These are phyloP conservation scores for Ectropis crepuscularia DNA, from an alignment of 2,888 invertebrate genomes.

Conservation along the genomic window DNA sequence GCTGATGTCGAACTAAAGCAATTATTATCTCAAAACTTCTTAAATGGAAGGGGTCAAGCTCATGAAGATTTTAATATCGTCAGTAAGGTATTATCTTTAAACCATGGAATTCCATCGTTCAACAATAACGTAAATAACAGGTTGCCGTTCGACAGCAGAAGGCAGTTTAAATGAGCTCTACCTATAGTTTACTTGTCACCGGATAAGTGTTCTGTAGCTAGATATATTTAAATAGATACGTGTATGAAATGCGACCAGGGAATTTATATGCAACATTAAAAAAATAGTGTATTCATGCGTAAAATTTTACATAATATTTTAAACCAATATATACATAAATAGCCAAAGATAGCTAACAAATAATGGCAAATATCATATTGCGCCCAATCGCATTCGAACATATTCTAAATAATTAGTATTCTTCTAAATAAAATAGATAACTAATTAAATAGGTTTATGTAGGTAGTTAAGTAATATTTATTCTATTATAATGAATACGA, in stretches of 20 bases:
- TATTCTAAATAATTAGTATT: constrained; percentile 1
- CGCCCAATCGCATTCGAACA: constrained; percentile 14
- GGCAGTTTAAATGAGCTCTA: constrained; percentile 54
- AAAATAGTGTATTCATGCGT: background rate
- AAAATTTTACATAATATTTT: background rate
- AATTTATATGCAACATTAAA: constrained; percentile 2
- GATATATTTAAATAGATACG: constrained; percentile 15
- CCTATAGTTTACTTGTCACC: constrained; percentile 16
- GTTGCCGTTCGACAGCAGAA: constrained; percentile 73
- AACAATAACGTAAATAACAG: constrained; percentile 73
- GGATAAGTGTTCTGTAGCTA: constrained; percentile 26
- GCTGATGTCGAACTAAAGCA: constrained; percentile 86
- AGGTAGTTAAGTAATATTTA: constrained; percentile 63
- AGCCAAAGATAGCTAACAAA: constrained; percentile 41
- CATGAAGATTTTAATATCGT: constrained; percentile 92
- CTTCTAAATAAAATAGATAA: background rate
- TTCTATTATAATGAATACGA: constrained; percentile 65
- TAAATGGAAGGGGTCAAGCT: constrained; percentile 84
- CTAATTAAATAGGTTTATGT: background rate
- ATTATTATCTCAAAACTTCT: constrained; percentile 87
- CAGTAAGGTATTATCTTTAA: constrained; percentile 91
- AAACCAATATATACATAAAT: constrained; percentile 27
- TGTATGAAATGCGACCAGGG: constrained; percentile 2
- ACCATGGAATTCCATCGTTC: constrained; percentile 87
- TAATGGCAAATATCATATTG: constrained; percentile 5